These are phyloP conservation scores for Platycercus adscitus DNA, from an alignment of 2,113 vertebrate genomes.

Conservation along the genomic window DNA sequence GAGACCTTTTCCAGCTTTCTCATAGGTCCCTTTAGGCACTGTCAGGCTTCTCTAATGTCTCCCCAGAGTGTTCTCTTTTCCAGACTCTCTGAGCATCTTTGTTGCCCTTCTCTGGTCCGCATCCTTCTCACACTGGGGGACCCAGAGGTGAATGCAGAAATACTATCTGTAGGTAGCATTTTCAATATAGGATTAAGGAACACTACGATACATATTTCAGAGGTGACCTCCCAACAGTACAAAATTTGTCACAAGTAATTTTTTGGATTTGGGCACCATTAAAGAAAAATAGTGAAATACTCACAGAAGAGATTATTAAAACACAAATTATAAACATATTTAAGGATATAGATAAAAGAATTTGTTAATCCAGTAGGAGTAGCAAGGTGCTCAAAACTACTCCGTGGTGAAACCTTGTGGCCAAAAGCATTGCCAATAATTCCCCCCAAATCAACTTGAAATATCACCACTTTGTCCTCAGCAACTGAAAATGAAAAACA, in stretches of 20 bases:
- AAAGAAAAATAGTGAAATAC: neutral
- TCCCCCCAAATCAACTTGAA: neutral
- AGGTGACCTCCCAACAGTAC: neutral
- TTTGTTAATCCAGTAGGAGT: neutral
- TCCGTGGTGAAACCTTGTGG: fast-evolving
- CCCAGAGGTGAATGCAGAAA: neutral
- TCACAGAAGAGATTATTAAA: neutral
- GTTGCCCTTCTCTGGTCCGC: neutral
- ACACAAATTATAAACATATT: neutral
- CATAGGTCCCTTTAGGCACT: neutral
- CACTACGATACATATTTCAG: neutral
- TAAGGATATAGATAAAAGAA: neutral
- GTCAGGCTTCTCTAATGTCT: neutral
- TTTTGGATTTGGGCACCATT: neutral
- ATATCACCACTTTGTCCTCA: neutral
- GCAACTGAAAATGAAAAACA: neutral
- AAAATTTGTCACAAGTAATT: neutral
- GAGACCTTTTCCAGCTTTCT: neutral
- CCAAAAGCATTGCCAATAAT: neutral
- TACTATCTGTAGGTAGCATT: neutral
- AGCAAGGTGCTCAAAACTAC: neutral
- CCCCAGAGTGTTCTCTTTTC: neutral
- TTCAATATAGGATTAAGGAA: neutral
- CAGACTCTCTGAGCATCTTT: neutral
- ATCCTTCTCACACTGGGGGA: neutral